phyloP scores from a whole-genome alignment of 2,113 vertebrate genomes.

The Phylloscopus whistleri region DNA sequence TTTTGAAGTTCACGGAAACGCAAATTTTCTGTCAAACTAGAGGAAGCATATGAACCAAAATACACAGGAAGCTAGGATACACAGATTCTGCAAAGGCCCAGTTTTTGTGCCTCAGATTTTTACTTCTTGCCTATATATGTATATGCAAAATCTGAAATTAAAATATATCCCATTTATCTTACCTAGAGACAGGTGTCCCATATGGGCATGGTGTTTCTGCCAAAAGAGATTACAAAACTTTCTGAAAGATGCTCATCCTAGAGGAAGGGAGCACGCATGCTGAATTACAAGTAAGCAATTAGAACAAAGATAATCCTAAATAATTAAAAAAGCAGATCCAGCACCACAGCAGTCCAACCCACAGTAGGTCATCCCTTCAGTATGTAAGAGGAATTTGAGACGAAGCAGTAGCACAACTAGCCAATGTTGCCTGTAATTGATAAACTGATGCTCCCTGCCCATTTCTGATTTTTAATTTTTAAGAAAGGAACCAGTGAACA shows the following conservation, averaged over 20 bases:
- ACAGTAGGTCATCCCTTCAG: neutral
- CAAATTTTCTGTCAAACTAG: neutral
- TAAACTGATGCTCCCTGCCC: neutral
- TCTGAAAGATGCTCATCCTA: neutral
- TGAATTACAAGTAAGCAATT: neutral
- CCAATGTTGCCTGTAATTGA: neutral
- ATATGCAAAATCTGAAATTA: neutral
- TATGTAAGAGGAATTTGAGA: neutral
- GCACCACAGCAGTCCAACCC: fast-evolving
- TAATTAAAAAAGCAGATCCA: neutral
- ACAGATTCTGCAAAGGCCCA: neutral
- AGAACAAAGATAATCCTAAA: neutral
- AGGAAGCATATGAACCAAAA: neutral
- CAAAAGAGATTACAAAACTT: neutral
- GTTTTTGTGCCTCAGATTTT: neutral
- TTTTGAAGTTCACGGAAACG: neutral
- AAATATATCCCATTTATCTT: neutral
- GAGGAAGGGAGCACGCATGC: neutral
- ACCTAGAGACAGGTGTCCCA: neutral
- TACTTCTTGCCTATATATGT: neutral
- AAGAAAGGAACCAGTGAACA: neutral
- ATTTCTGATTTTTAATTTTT: conserved; percentile 8
- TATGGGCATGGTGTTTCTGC: neutral
- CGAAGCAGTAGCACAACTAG: neutral
- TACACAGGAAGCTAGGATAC: neutral